Base-by-base conservation (phyloP, 2,888 invertebrate species). In the Micoletzkya japonica region DNA sequence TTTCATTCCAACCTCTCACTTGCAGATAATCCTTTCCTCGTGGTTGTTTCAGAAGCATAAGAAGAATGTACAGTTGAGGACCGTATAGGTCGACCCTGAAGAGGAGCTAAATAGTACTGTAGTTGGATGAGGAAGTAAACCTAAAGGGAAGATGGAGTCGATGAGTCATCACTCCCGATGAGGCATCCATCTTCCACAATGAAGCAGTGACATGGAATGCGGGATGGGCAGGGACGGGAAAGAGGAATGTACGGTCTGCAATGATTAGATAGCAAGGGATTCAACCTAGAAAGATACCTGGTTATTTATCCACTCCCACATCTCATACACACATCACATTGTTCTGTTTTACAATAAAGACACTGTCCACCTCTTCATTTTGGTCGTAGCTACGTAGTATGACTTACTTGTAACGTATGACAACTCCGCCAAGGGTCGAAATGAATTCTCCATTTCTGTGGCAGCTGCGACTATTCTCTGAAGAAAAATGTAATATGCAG, bases 11-110 rank as follows among this genome's bases (percentile, higher is more conserved):
- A n/a, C 20, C 20, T n/a, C 70, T 67, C 60, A 80, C 78, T 61
- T 72, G 72, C 32, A 77, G 50, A 58, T 73, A 61, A 10, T 78
- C 77, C 57, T 81, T 82, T 26, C 82, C 81, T 49, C 74, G 54
- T 10, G 84, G 83, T 67, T 83, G 83, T 44, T 79, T 75, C 28
- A 83, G 63, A 7, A 83, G 71, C 75, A 82, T 78, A 69, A 78
- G 81, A 36, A 79, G 74, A 6, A 79, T 72, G 67, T 80, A 81
- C 7, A 75, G 70, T 63, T 79, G 80, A 4, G 76, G 74, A 4
- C 70, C 52, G 17, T 58, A 59, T 44, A 72, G 70, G 36, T 78
- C 77, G n/a, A 72, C 72, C 4, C 72, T 76, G 59, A 59, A 4
- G 26, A n/a, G 52, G 30, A 71, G 72, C 4, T 58, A 20, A 34